phyloP scores from a whole-genome alignment of 2,888 invertebrate genomes.

The Steinernema carpocapsae region DNA sequence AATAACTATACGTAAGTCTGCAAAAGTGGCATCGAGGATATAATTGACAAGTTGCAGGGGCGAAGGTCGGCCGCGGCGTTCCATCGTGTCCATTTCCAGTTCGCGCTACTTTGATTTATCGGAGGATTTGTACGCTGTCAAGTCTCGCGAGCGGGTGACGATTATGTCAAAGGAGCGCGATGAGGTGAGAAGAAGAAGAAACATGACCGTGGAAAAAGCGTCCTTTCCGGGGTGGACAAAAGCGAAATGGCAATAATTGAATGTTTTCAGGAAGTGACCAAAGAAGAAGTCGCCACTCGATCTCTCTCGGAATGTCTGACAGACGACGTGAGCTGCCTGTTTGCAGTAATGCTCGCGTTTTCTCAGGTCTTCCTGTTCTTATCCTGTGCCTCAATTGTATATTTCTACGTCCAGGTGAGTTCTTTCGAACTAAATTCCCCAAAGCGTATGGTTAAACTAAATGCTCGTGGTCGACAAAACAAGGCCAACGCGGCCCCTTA shows the following conservation, averaged over 20 bases:
- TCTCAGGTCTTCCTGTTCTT: slow-evolving; percentile 54
- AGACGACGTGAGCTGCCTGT: slow-evolving; percentile 55
- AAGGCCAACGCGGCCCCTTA: too few relatives aligned
- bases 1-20: slow-evolving; percentile 28
- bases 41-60: neutral
- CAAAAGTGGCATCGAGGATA: neutral
- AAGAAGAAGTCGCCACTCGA: slow-evolving; percentile 2
- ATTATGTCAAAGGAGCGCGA: slow-evolving; percentile 18
- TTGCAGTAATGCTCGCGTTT: slow-evolving; percentile 52
- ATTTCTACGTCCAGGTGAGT: slow-evolving; percentile 44
- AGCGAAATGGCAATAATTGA: too few relatives aligned
- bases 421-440: neutral
- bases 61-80: slow-evolving; percentile 12
- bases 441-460: too few relatives aligned
- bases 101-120: slow-evolving; percentile 31
- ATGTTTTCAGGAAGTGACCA: slow-evolving; percentile 29
- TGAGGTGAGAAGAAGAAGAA: neutral
- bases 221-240: too few relatives aligned
- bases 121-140: slow-evolving; percentile 29
- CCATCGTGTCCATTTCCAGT: slow-evolving; percentile 13
- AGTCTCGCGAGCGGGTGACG: slow-evolving; percentile 27
- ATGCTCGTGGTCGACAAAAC: too few relatives aligned
- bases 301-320: slow-evolving; percentile 44
- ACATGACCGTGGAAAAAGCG: too few relatives aligned
- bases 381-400: slow-evolving; percentile 50